Base-by-base conservation (phyloP, 2,113 vertebrate species). In the Desmodus rotundus region DNA sequence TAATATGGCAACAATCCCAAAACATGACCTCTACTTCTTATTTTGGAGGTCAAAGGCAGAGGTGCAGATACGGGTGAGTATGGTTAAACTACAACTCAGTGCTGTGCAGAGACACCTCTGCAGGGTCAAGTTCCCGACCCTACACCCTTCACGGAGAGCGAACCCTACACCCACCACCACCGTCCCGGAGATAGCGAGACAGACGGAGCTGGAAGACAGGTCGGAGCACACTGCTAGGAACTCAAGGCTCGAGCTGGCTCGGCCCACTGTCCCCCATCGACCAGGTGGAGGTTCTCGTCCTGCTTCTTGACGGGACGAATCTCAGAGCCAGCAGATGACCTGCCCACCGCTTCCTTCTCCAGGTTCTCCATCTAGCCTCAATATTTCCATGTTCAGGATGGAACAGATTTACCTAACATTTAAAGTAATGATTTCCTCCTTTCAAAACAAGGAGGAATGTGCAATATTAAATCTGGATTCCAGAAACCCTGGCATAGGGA, bases 391-490 rank as follows among this genome's bases (percentile, higher is more conserved):
- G 12, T 72, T 43, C 15, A 70, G 82, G 43, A 93, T 12, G 16
- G 41, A 83, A 74, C 0, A 58, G 67, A 52, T 56, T 50, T 33
- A 74, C 0, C 4, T 26, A 43, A 68, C 24, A 33, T 63, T 77
- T 81, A 91, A 68, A 68, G 50, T 52, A 92, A 77, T 38, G 58
- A 17, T 74, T 91, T 95, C 77, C 85, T 38, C 88, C 54, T 96
- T 77, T 96, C 85, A 73, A 80, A 92, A 93, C 41, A 83, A 88
- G 68, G 36, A 20, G 38, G 7, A 65, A n/a, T 4, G 8, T 95
- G 94, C 52, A 70, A 10, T 87, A 80, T 81, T 90, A 97, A 96
- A 61, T 45, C 68, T 81, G 36, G 58, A 91, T 38, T 77, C 91
- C 70, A 96, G 83, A 88, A 97, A 82, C 88, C 9, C 76, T 92